These are phyloP conservation scores for Salvelinus namaycush DNA, from an alignment of 2,113 vertebrate genomes.

Conservation along the genomic window DNA sequence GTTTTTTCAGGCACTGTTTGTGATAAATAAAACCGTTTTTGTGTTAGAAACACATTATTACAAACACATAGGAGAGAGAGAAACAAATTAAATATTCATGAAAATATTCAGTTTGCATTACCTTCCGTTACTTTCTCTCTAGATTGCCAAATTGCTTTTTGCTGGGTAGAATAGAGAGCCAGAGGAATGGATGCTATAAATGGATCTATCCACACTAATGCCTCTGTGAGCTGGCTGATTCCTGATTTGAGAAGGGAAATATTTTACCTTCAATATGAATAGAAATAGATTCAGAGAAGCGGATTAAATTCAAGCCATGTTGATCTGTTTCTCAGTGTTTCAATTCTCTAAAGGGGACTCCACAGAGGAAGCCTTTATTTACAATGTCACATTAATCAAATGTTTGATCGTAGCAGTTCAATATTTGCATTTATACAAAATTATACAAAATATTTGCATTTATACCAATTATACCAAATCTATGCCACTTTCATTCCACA, in stretches of 20 bases:
- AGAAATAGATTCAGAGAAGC: constrained; percentile 30
- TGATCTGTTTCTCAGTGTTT: constrained; percentile 8
- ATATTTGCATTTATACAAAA: constrained; percentile 47
- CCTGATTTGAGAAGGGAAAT: constrained; percentile 44
- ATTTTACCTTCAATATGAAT: constrained; percentile 25
- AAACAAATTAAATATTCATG: constrained; percentile 35
- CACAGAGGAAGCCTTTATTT: neutral
- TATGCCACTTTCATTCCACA: constrained; percentile 45
- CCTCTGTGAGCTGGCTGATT: constrained; percentile 21
- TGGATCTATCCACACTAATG: constrained; percentile 40
- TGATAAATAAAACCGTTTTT: constrained; percentile 8
- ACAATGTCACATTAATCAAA: constrained; percentile 52
- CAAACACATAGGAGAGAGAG: neutral
- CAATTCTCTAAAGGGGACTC: constrained; percentile 39
- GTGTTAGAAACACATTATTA: constrained; percentile 9
- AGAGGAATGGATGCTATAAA: constrained; percentile 35
- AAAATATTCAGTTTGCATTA: constrained; percentile 36
- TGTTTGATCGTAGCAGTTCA: constrained; percentile 14
- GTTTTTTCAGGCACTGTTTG: constrained; percentile 5
- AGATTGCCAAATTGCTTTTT: constrained; percentile 42
- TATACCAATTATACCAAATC: constrained; percentile 55
- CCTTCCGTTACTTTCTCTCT: constrained; percentile 34
- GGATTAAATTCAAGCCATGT: constrained; percentile 35
- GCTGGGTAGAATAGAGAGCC: constrained; percentile 24
- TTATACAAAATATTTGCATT: constrained; percentile 55